Conservation (phyloP, 2,113 vertebrate genomes). For the Damaliscus lunatus region DNA sequence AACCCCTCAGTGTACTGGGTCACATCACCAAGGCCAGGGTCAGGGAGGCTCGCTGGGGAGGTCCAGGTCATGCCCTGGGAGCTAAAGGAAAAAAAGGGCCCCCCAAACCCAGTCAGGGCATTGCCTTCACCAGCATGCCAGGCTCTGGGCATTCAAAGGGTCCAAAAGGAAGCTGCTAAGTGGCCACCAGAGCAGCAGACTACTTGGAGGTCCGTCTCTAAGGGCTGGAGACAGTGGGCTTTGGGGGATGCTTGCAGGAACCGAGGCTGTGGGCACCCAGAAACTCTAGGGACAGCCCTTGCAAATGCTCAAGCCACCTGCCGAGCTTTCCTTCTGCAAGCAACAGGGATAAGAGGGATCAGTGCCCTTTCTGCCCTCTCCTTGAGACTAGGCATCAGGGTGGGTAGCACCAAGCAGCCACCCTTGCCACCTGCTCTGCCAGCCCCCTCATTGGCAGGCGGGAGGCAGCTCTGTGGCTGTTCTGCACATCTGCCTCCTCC, state of each 20-base stretch:
- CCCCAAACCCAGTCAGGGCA: background rate
- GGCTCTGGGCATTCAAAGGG: background rate
- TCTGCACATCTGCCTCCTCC: slow-evolving; percentile 67
- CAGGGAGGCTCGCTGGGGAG: background rate
- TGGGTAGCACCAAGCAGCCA: slow-evolving; percentile 41
- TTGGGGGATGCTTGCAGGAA: background rate
- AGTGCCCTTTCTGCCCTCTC: background rate
- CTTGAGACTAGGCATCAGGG: slow-evolving; percentile 22
- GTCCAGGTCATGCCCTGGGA: background rate
- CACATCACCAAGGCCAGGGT: background rate
- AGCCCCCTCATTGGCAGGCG: slow-evolving; percentile 60
- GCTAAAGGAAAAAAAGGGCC: background rate
- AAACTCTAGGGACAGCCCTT: background rate
- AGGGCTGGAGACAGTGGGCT: background rate
- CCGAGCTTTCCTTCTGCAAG: background rate
- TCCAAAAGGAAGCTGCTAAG: slow-evolving; percentile 3
- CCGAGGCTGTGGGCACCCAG: background rate
- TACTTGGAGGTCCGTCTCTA: background rate
- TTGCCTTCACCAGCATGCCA: background rate
- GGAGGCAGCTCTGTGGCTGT: slow-evolving; percentile 57
- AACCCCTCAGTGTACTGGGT: background rate
- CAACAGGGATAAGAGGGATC: background rate
- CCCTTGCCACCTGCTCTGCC: slow-evolving; percentile 66
- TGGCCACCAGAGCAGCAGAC: background rate
- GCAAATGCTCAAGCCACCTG: background rate